Evolutionary conservation across 2,113 vertebrate genomes (phyloP).

Genomic region (Gorilla gorilla): DNA sequence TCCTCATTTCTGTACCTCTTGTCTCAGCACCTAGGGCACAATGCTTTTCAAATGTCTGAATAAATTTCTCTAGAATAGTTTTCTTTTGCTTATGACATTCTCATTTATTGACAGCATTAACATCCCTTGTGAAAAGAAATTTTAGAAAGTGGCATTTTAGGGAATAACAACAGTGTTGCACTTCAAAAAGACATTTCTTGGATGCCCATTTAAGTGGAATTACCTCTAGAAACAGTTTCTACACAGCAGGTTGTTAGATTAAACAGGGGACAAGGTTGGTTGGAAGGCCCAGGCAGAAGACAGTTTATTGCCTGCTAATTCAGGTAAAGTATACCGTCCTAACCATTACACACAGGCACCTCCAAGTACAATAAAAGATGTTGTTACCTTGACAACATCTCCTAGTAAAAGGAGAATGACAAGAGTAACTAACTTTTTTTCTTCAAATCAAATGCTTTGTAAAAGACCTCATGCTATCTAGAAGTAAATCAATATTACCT

Average conservation of each 20-base stretch:
- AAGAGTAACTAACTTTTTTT: conserved; percentile 48
- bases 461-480: background rate
- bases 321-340: conserved; percentile 44
- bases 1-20: background rate
- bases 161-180: background rate
- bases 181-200: conserved; percentile 15
- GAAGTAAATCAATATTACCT: background rate
- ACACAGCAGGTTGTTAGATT: background rate
- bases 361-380: conserved; percentile 60
- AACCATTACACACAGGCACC: background rate
- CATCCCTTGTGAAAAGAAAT: conserved; percentile 3
- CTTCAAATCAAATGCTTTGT: conserved; percentile 34
- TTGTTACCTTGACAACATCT: conserved; percentile 59
- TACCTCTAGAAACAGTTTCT: conserved; percentile 32
- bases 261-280: background rate
- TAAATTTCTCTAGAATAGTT: background rate
- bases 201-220: background rate
- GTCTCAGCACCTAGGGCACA: background rate
- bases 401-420: conserved; percentile 56
- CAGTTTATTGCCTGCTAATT: conserved; percentile 60
- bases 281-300: conserved; percentile 14
- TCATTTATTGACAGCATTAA: conserved; percentile 4
- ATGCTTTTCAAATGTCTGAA: background rate
- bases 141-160: background rate
- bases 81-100: background rate